These are phyloP conservation scores for Argyrosomus japonicus DNA, from an alignment of 2,113 vertebrate species.

Conservation along the genomic window DNA sequence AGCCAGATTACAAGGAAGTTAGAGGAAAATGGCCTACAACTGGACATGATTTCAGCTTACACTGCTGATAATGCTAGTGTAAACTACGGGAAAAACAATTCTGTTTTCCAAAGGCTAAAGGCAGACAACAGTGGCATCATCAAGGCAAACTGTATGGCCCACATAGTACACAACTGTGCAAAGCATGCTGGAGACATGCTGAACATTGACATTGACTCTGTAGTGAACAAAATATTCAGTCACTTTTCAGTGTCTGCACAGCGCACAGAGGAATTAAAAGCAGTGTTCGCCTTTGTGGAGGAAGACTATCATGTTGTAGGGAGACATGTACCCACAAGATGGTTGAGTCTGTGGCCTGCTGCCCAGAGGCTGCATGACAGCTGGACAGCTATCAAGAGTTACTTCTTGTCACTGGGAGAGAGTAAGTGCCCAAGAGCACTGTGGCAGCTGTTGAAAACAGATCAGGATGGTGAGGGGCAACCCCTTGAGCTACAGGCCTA, in stretches of 20 bases:
- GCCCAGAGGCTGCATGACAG: neutral
- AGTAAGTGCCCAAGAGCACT: neutral
- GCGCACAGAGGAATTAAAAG: slow-evolving; percentile 16
- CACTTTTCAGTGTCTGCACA: slow-evolving; percentile 7
- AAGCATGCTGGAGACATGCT: neutral
- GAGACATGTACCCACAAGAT: slow-evolving; percentile 11
- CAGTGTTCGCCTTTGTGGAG: slow-evolving; percentile 21
- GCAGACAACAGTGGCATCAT: slow-evolving; percentile 30
- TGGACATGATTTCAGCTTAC: slow-evolving; percentile 49
- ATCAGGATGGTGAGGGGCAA: neutral
- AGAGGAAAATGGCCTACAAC: slow-evolving; percentile 24
- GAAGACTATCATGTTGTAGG: neutral
- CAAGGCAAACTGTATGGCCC: slow-evolving; percentile 47
- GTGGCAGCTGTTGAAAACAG: neutral
- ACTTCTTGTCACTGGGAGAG: slow-evolving; percentile 5
- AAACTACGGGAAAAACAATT: slow-evolving; percentile 47
- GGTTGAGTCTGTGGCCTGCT: slow-evolving; percentile 1
- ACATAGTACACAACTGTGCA: slow-evolving; percentile 45
- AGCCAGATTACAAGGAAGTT: slow-evolving; percentile 35
- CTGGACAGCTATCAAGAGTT: slow-evolving; percentile 11
- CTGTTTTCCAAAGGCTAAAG: slow-evolving; percentile 42
- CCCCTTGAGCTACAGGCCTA: slow-evolving; percentile 10
- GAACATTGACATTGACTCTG: neutral
- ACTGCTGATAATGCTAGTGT: slow-evolving; percentile 57
- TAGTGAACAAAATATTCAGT: slow-evolving; percentile 28